Percentiles rank a stretch among this genome's conserved stretches.
phyloP scores from a whole-genome alignment of 2,888 invertebrate species.

The Drosophila putrida region DNA sequence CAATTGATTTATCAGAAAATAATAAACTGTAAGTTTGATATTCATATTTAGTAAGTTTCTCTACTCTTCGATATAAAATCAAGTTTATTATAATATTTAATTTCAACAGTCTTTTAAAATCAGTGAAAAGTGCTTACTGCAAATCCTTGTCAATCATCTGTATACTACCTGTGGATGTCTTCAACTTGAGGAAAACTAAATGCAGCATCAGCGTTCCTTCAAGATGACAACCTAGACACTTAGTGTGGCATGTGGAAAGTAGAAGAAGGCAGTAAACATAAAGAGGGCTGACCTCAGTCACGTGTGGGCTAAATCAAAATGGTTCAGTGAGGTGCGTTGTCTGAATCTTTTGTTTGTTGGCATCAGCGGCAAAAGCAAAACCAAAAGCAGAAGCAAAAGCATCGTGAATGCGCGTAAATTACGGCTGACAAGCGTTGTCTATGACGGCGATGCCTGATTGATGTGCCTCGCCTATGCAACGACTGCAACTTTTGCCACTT shows the following conservation, averaged over 20 bases:
- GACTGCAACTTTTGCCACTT: constrained; percentile 63
- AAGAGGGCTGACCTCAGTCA: constrained; percentile 58
- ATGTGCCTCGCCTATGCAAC: constrained; percentile 62
- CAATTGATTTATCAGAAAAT: no score
- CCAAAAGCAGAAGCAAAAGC: no score
- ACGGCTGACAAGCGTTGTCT: constrained; percentile 72
- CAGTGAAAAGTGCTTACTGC: background rate
- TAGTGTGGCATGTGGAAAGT: background rate
- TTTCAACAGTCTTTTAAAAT: background rate
- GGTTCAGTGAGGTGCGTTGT: constrained; percentile 35
- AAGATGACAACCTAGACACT: constrained; percentile 25
- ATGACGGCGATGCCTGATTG: constrained; percentile 69
- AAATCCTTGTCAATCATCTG: constrained; percentile 1
- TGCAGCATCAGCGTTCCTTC: constrained; percentile 41
- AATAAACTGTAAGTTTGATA: no score
- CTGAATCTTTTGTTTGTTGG: constrained; percentile 73
- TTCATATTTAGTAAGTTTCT: no score
- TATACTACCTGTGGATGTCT: constrained; percentile 6
- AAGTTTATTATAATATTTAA: background rate
- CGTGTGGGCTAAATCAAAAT: constrained; percentile 67
- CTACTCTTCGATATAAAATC: background rate
- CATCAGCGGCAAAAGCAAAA: no score
- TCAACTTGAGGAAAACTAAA: constrained; percentile 10
- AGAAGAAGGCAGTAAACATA: background rate
- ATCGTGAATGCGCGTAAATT: constrained; percentile 77